Evolutionary conservation across 2,888 invertebrate genomes (phyloP).

Genomic region (Cryptops parisi): DNA sequence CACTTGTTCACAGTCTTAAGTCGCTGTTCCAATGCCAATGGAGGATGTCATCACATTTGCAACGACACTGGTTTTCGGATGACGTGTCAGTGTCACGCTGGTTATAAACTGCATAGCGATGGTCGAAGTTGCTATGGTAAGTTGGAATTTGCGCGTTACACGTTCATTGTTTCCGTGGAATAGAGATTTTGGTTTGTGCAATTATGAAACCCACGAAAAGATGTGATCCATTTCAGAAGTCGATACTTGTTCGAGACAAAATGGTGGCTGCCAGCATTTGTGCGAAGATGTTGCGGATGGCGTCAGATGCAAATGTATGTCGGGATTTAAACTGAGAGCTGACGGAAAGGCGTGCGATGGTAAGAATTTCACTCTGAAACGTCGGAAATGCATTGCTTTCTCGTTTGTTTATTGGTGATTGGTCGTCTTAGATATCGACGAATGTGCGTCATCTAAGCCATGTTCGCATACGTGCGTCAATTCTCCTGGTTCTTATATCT

Average conservation of each 20-base stretch:
- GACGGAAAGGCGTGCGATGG: constrained; percentile 25
- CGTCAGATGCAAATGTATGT: constrained; percentile 23
- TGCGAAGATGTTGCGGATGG: constrained; percentile 31
- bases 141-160: not conserved
- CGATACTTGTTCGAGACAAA: constrained; percentile 30
- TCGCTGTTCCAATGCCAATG: constrained; percentile 18
- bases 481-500: constrained; percentile 20
- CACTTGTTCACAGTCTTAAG: not conserved
- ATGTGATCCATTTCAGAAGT: no score
- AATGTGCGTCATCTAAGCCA: constrained; percentile 26
- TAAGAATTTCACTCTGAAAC: constrained; percentile 15
- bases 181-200: no score
- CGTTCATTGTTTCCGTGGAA: no score
- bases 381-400: not conserved
- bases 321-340: constrained; percentile 24
- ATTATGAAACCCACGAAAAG: no score
- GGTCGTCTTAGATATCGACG: constrained; percentile 27
- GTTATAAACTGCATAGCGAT: constrained; percentile 10
- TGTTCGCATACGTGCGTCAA: constrained; percentile 27
- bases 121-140: constrained; percentile 11
- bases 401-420: not conserved
- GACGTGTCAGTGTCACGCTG: constrained; percentile 7
- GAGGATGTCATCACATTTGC: constrained; percentile 19
- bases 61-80: not conserved
- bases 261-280: constrained; percentile 37